A percentile compares a stretch with the other conserved stretches of the same genome.
These are phyloP conservation scores for Macroramphosus scolopax DNA, from an alignment of 2,797 vertebrate genomes.

Conservation along the genomic window DNA sequence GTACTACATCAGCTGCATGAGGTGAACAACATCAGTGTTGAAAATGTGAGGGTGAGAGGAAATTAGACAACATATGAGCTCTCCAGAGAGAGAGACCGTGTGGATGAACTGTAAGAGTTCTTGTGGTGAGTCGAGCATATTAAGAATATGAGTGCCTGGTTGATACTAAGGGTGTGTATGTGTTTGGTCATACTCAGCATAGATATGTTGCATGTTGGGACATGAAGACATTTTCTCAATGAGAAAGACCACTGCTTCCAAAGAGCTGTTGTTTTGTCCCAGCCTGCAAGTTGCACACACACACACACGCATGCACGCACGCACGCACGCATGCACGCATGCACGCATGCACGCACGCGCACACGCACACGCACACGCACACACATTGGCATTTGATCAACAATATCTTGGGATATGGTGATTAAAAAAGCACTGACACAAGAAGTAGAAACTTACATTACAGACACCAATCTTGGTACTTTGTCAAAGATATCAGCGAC, in stretches of 20 bases:
- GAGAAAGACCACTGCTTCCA: constrained; percentile 68
- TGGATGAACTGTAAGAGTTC: too few species aligned
- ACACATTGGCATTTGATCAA: background rate
- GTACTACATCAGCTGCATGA: too few species aligned
- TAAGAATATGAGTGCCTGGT: background rate
- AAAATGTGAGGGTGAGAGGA: too few species aligned
- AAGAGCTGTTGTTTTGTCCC: constrained; percentile 76
- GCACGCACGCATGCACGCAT: background rate
- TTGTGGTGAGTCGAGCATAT: too few species aligned
- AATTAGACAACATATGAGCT: too few species aligned
- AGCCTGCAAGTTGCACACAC: constrained; percentile 70
- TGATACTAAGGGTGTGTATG: background rate
- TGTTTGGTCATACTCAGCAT: constrained; percentile 73
- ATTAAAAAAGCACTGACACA: background rate
- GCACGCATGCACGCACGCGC: background rate
- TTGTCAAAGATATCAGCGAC: constrained; percentile 67
- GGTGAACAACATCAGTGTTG: too few species aligned
- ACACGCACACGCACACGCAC: constrained; percentile 8
- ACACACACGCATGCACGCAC: constrained; percentile 4
- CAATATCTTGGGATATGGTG: background rate
- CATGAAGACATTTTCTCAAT: constrained; percentile 64
- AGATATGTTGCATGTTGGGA: constrained; percentile 67
- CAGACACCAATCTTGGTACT: constrained; percentile 71
- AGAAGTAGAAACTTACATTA: constrained; percentile 78
- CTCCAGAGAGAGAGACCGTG: too few species aligned